Percentiles rank a stretch among this genome's conserved stretches.
phyloP scores from a whole-genome alignment of 2,888 invertebrate species.

The Trissolcus japonicus region DNA sequence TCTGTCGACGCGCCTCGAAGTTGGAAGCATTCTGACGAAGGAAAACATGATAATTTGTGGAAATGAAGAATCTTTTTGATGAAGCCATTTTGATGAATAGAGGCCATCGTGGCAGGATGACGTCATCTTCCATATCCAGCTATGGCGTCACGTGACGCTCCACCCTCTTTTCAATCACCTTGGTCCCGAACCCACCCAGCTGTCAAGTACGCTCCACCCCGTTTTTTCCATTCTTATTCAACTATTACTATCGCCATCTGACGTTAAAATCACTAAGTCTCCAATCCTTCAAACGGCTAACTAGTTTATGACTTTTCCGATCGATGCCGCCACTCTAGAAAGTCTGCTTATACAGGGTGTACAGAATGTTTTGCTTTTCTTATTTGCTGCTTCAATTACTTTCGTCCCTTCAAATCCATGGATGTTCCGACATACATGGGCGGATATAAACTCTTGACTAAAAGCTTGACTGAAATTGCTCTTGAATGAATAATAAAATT shows the following conservation, averaged over 20 bases:
- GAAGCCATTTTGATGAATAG: constrained; percentile 80
- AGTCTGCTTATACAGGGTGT: constrained; percentile 61
- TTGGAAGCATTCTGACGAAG: background rate
- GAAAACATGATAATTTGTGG: constrained; percentile 36
- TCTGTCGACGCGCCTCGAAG: background rate
- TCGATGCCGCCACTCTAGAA: constrained; percentile 71
- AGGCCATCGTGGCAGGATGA: constrained; percentile 80
- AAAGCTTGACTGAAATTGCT: no score
- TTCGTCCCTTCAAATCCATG: no score
- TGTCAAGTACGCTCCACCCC: constrained; percentile 76
- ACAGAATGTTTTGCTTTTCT: constrained; percentile 7
- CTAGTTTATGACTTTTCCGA: constrained; percentile 70
- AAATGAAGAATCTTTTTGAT: constrained; percentile 65
- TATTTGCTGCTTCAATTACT: background rate
- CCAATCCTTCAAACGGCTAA: constrained; percentile 67
- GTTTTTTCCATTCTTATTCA: constrained; percentile 71
- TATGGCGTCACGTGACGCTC: constrained; percentile 78
- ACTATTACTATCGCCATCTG: constrained; percentile 75
- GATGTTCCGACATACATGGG: no score
- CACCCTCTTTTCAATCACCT: constrained; percentile 81
- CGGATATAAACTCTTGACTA: no score
- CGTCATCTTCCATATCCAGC: constrained; percentile 74
- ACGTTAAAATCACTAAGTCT: constrained; percentile 65
- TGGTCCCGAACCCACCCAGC: constrained; percentile 77
- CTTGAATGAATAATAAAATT: no score